Evolutionary conservation across 2,113 vertebrate species (phyloP), one percentile per base, ranked within the genome.

Genomic region (Notothenia rossii): DNA sequence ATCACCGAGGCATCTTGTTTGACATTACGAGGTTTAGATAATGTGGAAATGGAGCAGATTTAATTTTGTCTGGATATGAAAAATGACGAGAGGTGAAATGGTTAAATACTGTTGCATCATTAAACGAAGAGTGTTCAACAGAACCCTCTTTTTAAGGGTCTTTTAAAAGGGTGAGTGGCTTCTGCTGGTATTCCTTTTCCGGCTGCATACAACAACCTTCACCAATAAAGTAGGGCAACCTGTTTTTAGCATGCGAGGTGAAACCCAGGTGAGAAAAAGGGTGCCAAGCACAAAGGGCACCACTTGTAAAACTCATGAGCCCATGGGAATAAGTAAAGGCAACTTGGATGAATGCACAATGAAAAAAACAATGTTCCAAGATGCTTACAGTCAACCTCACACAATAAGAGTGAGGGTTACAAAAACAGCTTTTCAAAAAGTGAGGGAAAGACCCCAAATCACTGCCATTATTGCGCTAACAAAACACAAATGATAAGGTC

Each of bases 31-130:
- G 1, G 29, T 75, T 55, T 10, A 65, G 64, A 70, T 40, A 12
- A 48, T 18, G 2, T 58, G 72, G 46, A 67, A 62, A 25, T 36
- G 11, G 14, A 76, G 29, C 60, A 62, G 46, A 53, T 68, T 54
- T 29, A 61, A 65, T 74, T 60, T 51, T 22, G 66, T 29, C n/a
- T n/a, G 36, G 33, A 76, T 58, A 4, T 65, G 73, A 53, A 66
- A 0, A 3, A 22, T 54, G 60, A 76, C 56, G 3, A 45, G 5
- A 7, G 20, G 7, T 11, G 7, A 40, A 40, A 40, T 40, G 36
- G 7, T 40, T 40, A 40, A 40, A 40, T 40, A 40, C 36, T 40
- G 36, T 40, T 49, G 18, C 8, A 49, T 49, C 20, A 17, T 65
- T 40, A 29, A 29, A 3, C 29, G 29, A 29, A 29, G 29, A 29